Conservation (phyloP, 2,888 invertebrate species). For the Pristionchus mayeri region DNA sequence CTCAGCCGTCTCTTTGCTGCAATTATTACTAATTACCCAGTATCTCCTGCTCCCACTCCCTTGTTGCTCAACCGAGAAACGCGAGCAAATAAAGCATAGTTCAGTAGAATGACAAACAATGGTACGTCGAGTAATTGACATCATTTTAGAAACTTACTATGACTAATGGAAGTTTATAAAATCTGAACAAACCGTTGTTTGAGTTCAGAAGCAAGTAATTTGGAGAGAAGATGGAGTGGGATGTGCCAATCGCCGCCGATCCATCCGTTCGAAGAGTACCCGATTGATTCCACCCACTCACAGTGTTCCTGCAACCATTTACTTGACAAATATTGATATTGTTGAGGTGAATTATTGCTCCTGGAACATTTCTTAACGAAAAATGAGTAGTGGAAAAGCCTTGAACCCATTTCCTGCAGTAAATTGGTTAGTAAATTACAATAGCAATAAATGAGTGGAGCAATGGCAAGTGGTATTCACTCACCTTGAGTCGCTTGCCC, state of each 20-base stretch:
- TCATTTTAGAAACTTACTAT: background rate
- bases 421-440: background rate
- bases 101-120: constrained; percentile 1
- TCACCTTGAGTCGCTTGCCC: constrained; percentile 45
- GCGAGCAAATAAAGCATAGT: background rate
- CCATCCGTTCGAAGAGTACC: constrained; percentile 51
- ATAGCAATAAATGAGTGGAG: too few relatives aligned
- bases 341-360: too few relatives aligned
- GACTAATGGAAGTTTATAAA: background rate
- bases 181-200: constrained; percentile 48
- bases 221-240: constrained; percentile 52
- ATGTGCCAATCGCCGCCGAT: constrained; percentile 55
- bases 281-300: constrained; percentile 53
- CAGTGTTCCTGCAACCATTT: constrained; percentile 36
- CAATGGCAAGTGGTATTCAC: too few relatives aligned
- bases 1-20: constrained; percentile 4
- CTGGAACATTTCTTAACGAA: too few relatives aligned
- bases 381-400: background rate
- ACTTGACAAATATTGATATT: background rate
- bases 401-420: background rate
- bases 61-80: background rate
- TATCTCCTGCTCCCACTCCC: background rate
- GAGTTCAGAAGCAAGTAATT: constrained; percentile 48
- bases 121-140: background rate
- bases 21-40: background rate